Percentiles rank a stretch among this genome's conserved stretches.
Evolutionary conservation across 92 coral and sea anemone genomes (phyloP).

Genomic region (Porites evermanni): DNA sequence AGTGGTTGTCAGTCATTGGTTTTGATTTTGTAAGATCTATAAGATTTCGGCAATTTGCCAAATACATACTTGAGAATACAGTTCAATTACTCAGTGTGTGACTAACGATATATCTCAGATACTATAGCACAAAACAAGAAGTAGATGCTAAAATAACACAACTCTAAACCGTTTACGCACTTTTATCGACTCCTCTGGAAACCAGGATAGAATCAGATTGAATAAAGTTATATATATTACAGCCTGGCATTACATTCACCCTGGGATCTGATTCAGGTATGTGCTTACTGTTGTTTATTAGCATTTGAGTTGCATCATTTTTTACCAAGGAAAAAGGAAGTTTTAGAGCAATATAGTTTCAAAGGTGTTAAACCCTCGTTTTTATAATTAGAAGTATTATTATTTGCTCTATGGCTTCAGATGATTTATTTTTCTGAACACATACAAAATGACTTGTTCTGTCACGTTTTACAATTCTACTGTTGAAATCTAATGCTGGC

Average conservation of each 20-base stretch:
- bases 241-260: not conserved
- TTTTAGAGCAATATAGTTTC: too few relatives aligned
- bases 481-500: too few relatives aligned
- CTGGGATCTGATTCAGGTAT: not conserved
- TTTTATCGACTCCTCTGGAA: not conserved
- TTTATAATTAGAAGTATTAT: too few relatives aligned
- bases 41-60: not conserved
- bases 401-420: too few relatives aligned
- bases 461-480: too few relatives aligned
- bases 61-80: not conserved
- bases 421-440: too few relatives aligned
- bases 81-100: not conserved
- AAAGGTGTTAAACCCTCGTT: too few relatives aligned
- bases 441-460: too few relatives aligned
- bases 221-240: not conserved
- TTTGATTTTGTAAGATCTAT: not conserved
- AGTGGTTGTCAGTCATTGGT: not conserved
- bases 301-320: too few relatives aligned
- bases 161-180: not conserved
- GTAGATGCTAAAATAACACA: not conserved
- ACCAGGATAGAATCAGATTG: not conserved
- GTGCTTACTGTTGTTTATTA: not conserved
- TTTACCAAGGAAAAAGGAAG: too few relatives aligned
- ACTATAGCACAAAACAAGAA: not conserved
- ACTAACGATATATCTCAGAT: not conserved